phyloP scores from a whole-genome alignment of 2,888 invertebrate species.

The Pristionchus mayeri region DNA sequence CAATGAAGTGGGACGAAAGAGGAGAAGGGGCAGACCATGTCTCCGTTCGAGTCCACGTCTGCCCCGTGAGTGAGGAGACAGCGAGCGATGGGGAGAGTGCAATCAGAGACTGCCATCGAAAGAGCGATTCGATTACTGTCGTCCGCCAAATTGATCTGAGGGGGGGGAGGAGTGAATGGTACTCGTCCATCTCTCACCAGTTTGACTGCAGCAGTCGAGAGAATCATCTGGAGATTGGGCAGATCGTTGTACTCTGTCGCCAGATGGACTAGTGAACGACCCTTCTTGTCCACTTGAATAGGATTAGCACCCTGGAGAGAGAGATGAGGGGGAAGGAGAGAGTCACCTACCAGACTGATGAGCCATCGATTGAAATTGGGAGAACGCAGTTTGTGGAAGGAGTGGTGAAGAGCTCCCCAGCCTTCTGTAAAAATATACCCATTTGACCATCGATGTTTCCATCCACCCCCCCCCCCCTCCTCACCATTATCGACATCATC shows the following conservation, averaged over 20 bases:
- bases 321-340: no score
- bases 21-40: neutral
- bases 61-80: neutral
- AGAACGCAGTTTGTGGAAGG: conserved; percentile 20
- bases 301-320: conserved; percentile 36
- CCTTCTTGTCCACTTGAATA: neutral
- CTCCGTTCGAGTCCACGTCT: neutral
- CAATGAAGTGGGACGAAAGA: neutral
- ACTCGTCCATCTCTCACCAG: neutral
- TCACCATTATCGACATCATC: conserved; percentile 31
- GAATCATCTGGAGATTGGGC: conserved; percentile 3
- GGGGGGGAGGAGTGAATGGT: no score
- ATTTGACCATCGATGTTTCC: neutral
- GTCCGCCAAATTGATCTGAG: conserved; percentile 4
- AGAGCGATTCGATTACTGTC: neutral
- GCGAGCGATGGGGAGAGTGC: neutral
- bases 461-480: neutral
- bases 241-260: conserved; percentile 11
- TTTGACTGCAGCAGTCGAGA: neutral
- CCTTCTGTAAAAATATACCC: conserved; percentile 16
- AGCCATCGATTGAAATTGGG: conserved; percentile 23
- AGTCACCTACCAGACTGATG: neutral
- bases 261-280: neutral
- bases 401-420: conserved; percentile 17
- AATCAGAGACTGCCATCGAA: conserved; percentile 1